Base-by-base conservation (phyloP, 2,888 invertebrate species). In the Galerucella calmariensis region DNA sequence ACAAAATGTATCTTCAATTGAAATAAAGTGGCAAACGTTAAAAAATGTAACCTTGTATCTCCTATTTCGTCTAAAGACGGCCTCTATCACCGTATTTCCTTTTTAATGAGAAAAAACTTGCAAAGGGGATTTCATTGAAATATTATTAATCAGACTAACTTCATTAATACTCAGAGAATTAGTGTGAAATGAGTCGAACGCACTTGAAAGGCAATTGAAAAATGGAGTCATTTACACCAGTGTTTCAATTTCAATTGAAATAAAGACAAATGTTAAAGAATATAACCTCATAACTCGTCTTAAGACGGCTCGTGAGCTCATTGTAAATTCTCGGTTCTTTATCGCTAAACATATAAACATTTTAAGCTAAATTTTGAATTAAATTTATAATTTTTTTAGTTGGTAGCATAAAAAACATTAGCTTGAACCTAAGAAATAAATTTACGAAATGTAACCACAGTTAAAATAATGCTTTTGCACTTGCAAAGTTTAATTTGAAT, bases 251-350 rank as follows among this genome's bases (percentile, higher is more conserved):
- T 53, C 53, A 56, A 56, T 56, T 56, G 20, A 56, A 20, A 56
- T 56, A 56, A 56, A 56, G 56, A 16, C 56, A 56, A 56, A 56
- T 9, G 20, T 20, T 56, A 56, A 56, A 56, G 16, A 56, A 56
- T 56, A 16, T 20, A 20, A 56, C 56, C 56, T 56, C 20, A 16
- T 16, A 56, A 16, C 9, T 56, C n/a, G 20, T 20, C 10, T 10
- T n/a, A 10, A 20, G 53, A 46, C 16, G 56, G 16, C 16, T 56
- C 5, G n/a, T n/a, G 56, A 8, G 2, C 20, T 9, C n/a, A 56
- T 20, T 56, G 6, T 51, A 51, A 51, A 51, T 51, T 6, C n/a
- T 14, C 12, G 12, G 48, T 48, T 48, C 48, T 48, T 14, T 48
- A 48, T 48, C 12, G 12, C 48, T 12, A 48, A 14, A 48, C 12